Conservation (phyloP, 2,113 vertebrate species). For the Brachyhypopomus occidentalis region DNA sequence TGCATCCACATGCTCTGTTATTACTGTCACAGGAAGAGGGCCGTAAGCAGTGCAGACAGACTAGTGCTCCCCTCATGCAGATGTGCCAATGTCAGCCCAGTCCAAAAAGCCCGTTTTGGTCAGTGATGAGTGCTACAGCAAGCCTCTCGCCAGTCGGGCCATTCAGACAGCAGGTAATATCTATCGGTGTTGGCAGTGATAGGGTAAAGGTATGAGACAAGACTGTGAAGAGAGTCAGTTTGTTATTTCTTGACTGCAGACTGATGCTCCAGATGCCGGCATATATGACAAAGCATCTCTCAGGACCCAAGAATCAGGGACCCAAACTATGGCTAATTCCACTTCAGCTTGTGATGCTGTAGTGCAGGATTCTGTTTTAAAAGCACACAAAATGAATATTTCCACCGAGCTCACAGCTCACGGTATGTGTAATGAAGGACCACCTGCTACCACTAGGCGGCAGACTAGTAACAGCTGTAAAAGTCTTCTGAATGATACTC, state of each 20-base stretch:
- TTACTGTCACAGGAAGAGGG: not conserved
- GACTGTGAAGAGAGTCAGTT: slow-evolving; percentile 7
- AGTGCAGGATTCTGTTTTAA: slow-evolving; percentile 70
- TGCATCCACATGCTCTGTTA: not conserved
- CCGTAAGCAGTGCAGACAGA: not conserved
- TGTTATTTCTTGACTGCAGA: slow-evolving; percentile 35
- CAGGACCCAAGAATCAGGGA: slow-evolving; percentile 63
- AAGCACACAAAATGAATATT: not conserved
- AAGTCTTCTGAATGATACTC: not conserved
- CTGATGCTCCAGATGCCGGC: not conserved
- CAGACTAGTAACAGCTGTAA: slow-evolving; percentile 55
- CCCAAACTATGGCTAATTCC: slow-evolving; percentile 69
- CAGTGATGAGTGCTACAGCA: not conserved
- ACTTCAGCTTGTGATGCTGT: slow-evolving; percentile 62
- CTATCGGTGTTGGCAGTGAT: not conserved
- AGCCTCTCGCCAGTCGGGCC: not conserved
- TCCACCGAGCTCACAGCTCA: not conserved
- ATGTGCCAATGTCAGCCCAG: not conserved
- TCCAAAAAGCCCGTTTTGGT: slow-evolving; percentile 1
- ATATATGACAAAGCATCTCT: slow-evolving; percentile 33
- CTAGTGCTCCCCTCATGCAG: not conserved
- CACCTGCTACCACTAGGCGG: slow-evolving; percentile 64
- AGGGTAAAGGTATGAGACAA: slow-evolving; percentile 2
- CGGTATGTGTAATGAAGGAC: slow-evolving; percentile 8
- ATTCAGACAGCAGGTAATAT: not conserved